Evolutionary conservation across 37 sponge, comb jelly and placozoan species (phyloP), one percentile per base, ranked within the genome.

Genomic region (Sycon ciliatum): DNA sequence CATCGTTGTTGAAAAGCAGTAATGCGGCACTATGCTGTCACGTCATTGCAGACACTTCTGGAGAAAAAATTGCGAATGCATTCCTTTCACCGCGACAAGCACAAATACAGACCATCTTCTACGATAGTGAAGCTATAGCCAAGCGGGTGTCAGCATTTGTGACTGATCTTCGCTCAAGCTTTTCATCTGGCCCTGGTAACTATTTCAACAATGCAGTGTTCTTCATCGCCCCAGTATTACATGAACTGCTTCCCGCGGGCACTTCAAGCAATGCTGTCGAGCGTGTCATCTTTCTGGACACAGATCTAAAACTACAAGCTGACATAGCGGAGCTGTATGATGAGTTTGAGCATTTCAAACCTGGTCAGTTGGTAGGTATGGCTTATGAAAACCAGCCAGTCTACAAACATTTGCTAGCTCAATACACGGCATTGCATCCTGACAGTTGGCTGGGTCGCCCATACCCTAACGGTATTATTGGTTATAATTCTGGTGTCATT

Each of bases 321-420:
- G 63, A 60, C 26, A 60, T 60, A 22, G 31, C 27, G 63, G 7
- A 7, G 7, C 32, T 60, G 9, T 22, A 22, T 22, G 32, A 9
- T 23, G 7, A 31, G 55, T 68, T 68, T 49, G 53, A 68, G n/a
- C 22, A 49, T n/a, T 68, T 68, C 55, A n/a, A 13, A 13, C 70
- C 70, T 18, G 9, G 9, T 20, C 13, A 68, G 9, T 13, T 68
- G 18, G 30, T 68, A 20, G 70, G 70, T 38, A 13, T 68, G 9
- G 70, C 53, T 38, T 52, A 55, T 22, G 70, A 68, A 38, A 13
- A 55, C 7, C 70, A 68, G n/a, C 70, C 70, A 11, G 70, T 68
- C 52, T 68, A 68, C 56, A 39, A 52, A 20, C 70, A 68, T 49
- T 39, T 68, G 24, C 30, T 68, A 9, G 7, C 9, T 20, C 11